phyloP scores from a whole-genome alignment of 1,140 invertebrate genomes.

The Acromyrmex charruanus region DNA sequence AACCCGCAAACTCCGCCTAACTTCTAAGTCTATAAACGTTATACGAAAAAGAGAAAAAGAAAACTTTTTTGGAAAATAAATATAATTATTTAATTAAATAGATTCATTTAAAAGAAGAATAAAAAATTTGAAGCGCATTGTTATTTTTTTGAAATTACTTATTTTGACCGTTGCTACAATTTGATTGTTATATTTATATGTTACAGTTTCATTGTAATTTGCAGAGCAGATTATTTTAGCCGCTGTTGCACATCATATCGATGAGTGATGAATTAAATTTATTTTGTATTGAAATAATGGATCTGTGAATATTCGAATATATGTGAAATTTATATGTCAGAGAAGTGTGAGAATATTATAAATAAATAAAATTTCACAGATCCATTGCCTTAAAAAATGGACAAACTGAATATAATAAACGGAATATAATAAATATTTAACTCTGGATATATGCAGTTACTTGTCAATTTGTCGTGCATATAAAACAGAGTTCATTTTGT shows the following conservation, averaged over 20 bases:
- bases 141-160: background rate
- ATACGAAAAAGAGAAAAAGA: background rate
- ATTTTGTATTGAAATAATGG: background rate
- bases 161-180: background rate
- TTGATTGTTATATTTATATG: background rate
- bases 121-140: background rate
- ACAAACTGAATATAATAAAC: background rate
- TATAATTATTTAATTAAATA: background rate
- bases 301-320: background rate
- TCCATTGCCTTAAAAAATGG: background rate
- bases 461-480: background rate
- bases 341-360: background rate
- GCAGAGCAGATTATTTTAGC: background rate
- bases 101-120: background rate
- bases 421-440: background rate
- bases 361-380: conserved; percentile 5
- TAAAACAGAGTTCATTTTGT: background rate
- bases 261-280: conserved; percentile 19
- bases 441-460: background rate
- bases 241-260: background rate
- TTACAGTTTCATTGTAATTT: background rate
- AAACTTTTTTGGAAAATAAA: background rate
- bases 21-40: too few species aligned
- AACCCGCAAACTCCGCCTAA: too few species aligned
- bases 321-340: background rate